These are phyloP conservation scores for Propithecus perrieri DNA, from an alignment of 2,797 vertebrate species.

Conservation along the genomic window DNA sequence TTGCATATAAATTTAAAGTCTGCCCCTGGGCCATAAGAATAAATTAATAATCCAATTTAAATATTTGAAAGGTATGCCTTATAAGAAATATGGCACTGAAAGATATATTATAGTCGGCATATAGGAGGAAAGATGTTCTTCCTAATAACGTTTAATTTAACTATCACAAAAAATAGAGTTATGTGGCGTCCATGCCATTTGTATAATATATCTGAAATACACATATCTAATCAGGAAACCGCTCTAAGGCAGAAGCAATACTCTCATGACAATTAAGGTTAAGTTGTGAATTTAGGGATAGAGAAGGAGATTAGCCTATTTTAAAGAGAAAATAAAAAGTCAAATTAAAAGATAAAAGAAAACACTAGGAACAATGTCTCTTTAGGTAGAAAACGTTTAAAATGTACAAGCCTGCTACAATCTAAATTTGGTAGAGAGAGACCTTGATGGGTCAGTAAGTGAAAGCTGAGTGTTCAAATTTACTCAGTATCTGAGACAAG, in stretches of 20 bases:
- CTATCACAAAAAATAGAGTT: conserved; percentile 22
- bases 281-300: neutral
- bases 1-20: conserved; percentile 80
- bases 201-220: neutral
- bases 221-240: neutral
- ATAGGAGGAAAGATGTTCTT: neutral
- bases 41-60: conserved; percentile 70
- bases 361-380: neutral
- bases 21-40: conserved; percentile 51
- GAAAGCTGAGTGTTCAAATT: neutral
- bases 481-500: neutral
- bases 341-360: neutral
- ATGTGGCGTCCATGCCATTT: neutral
- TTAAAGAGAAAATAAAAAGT: neutral
- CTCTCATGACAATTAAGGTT: neutral
- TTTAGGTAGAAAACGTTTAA: neutral
- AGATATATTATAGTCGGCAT: neutral
- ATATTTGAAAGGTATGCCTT: conserved; percentile 63
- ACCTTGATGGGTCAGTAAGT: neutral
- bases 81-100: conserved; percentile 64
- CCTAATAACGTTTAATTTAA: conserved; percentile 59
- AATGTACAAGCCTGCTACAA: neutral
- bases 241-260: neutral
- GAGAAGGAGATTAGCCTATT: neutral
- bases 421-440: neutral